Conservation (phyloP, 2,113 vertebrate species). For the Leptobrachium leishanense region DNA sequence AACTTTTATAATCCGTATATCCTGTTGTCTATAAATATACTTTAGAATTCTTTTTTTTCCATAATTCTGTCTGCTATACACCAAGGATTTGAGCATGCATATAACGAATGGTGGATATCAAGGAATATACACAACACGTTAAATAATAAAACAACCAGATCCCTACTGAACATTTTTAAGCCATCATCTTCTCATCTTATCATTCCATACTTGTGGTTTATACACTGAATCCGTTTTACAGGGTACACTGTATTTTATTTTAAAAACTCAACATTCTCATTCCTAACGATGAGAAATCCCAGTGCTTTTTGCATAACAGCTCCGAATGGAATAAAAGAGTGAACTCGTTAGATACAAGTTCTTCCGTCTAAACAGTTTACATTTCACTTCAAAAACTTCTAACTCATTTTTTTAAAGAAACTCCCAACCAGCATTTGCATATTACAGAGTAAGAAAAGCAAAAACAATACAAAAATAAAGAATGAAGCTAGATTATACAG, state of each 20-base stretch:
- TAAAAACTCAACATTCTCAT: neutral
- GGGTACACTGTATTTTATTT: neutral
- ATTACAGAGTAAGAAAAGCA: neutral
- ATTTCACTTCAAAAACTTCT: neutral
- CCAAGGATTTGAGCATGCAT: too few species aligned
- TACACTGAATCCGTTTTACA: too few species aligned
- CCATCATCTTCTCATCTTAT: too few species aligned
- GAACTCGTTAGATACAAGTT: neutral
- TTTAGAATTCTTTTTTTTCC: too few species aligned
- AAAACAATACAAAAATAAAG: neutral
- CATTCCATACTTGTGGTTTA: too few species aligned
- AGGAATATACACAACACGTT: too few species aligned
- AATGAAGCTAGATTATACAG: neutral
- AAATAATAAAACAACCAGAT: too few species aligned
- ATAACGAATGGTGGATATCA: too few species aligned
- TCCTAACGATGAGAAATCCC: neutral
- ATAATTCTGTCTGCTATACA: too few species aligned
- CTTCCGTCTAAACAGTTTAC: neutral
- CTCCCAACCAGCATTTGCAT: slow-evolving; percentile 5
- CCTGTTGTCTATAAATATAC: too few species aligned
- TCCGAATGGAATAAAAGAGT: neutral
- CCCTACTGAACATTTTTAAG: too few species aligned
- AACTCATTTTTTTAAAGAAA: neutral
- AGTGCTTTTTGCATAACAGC: neutral
- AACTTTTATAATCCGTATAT: too few species aligned